Percentiles rank a stretch among this genome's conserved stretches.
These are phyloP conservation scores for Rhingia rostrata DNA, from an alignment of 2,888 invertebrate genomes.

Conservation along the genomic window DNA sequence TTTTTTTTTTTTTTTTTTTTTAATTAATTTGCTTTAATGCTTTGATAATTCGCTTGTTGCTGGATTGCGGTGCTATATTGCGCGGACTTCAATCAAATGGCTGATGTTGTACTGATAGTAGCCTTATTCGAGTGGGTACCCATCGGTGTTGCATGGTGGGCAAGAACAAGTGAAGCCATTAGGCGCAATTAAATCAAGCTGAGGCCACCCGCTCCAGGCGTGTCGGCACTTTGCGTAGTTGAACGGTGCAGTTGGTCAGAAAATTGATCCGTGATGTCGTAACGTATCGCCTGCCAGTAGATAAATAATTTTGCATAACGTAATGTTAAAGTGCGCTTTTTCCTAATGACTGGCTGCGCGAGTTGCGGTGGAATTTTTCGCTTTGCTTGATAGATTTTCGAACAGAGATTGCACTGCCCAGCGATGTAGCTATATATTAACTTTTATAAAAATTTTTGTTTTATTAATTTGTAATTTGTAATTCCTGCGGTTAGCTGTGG, in stretches of 20 bases:
- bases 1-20: constrained; percentile 73
- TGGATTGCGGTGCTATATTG: constrained; percentile 9
- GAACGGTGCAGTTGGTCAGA: constrained; percentile 71
- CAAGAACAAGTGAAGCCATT: constrained; percentile 71
- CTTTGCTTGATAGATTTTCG: constrained; percentile 62
- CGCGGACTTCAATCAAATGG: background rate
- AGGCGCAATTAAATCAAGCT: constrained; percentile 65
- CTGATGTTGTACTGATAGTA: constrained; percentile 45
- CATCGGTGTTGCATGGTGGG: constrained; percentile 12
- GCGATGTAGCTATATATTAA: constrained; percentile 48
- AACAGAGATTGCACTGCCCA: constrained; percentile 32
- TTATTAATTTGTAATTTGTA: constrained; percentile 46
- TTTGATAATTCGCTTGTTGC: constrained; percentile 78
- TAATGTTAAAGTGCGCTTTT: constrained; percentile 68
- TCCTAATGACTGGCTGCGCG: constrained; percentile 70
- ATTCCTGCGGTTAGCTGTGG: background rate
- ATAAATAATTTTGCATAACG: constrained; percentile 59
- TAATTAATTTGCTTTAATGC: constrained; percentile 81
- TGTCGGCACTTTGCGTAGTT: constrained; percentile 25
- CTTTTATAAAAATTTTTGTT: constrained; percentile 35
- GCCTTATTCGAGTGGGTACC: constrained; percentile 64
- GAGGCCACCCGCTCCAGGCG: constrained; percentile 8
- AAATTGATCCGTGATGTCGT: constrained; percentile 72
- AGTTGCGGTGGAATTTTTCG: constrained; percentile 50
- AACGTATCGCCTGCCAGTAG: constrained; percentile 59